Base-by-base conservation (phyloP, 2,888 invertebrate species). In the Heteropelma amictum region DNA sequence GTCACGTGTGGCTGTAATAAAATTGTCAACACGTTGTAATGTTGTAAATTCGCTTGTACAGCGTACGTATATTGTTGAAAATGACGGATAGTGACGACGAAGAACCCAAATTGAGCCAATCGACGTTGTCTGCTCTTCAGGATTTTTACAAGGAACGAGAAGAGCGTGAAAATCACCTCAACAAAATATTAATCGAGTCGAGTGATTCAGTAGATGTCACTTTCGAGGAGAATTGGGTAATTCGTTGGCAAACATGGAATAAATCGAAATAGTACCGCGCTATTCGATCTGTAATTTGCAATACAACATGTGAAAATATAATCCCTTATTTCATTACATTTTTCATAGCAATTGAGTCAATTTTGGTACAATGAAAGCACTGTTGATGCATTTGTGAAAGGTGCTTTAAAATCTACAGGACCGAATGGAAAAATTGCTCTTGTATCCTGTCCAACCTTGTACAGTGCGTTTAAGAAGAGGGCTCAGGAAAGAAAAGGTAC, bases 361-460 rank as follows among this genome's bases (percentile, higher is more conserved):
- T 98, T 99, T 90, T 99, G 98, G 98, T 99, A 99, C 85, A 94
- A 95, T 84, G 94, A 95, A 40, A 88, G 91, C 2, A 98, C 98
- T 0, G 94, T 96, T 42, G 90, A 92, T 26, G 88, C 88, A 0
- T 89, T 98, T n/a, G 93, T 94, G 0, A 91, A 92, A 80, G 94
- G 95, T 70, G 93, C 93, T 5, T 85, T 93, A 49, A 89, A 90
- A 75, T 87, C 90, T 3, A 89, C 93, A 12, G 90, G 90, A 6
- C 82, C 89, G 6, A 89, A 90, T 38, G 93, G 93, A 0, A 93
- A 91, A 79, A 93, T 97, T 65, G 97, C 96, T 0, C 92, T 98
- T 61, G 90, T 98, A 28, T 97, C 97, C 1, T 96, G 97, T 80
- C 98, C 98, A 3, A 96, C 97, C 0, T 89, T 97, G 0, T 98